Percentiles rank a stretch among this genome's conserved stretches.
These are phyloP conservation scores for Gonatopus flavifemur DNA, from an alignment of 1,140 invertebrate genomes.

Conservation along the genomic window DNA sequence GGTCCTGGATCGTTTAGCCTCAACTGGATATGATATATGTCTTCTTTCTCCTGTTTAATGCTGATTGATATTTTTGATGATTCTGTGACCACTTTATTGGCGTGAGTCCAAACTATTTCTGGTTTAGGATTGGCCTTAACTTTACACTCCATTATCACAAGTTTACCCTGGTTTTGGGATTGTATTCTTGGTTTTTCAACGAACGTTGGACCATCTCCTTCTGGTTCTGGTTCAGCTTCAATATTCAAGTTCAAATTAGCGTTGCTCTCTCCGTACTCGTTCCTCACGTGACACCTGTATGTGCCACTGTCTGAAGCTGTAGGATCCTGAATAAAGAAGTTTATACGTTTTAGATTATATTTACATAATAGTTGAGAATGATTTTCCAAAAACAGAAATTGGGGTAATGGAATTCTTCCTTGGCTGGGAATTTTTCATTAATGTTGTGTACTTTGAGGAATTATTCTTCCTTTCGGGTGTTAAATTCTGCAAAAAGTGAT, in stretches of 20 bases:
- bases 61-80: slow-evolving; percentile 77
- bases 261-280: slow-evolving; percentile 96
- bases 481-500: no score
- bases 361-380: no score
- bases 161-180: slow-evolving; percentile 91
- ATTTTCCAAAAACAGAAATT: no score
- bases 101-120: slow-evolving; percentile 89
- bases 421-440: no score
- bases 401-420: no score
- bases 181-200: slow-evolving; percentile 95
- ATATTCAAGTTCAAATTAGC: slow-evolving; percentile 98
- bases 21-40: slow-evolving; percentile 87
- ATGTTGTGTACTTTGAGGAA: no score
- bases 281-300: slow-evolving; percentile 95
- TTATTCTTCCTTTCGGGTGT: no score
- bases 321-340: slow-evolving; percentile 80
- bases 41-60: slow-evolving; percentile 74
- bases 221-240: slow-evolving; percentile 87
- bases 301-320: slow-evolving; percentile 92
- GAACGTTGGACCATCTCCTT: slow-evolving; percentile 96
- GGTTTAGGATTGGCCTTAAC: slow-evolving; percentile 93
- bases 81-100: slow-evolving; percentile 76
- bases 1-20: slow-evolving; percentile 90
- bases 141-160: slow-evolving; percentile 97
- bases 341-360: no score